Conservation (phyloP, 1,140 invertebrate species). For the Pentalonia nigronervosa region DNA sequence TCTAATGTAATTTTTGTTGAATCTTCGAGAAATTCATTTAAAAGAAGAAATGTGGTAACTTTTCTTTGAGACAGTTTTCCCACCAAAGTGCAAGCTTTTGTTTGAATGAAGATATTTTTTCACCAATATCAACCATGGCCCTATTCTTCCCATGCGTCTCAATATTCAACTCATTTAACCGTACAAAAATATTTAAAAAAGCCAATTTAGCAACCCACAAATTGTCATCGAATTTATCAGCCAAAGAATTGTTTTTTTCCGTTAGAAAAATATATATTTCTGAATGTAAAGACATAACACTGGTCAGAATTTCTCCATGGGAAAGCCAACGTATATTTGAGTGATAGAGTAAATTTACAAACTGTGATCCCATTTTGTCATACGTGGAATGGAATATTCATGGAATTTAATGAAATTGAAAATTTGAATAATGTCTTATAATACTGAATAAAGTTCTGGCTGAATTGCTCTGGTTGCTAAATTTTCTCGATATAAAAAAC, state of each 20-base stretch:
- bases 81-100: not conserved
- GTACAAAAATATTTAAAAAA: not conserved
- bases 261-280: not conserved
- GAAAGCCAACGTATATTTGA: too few species aligned
- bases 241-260: not conserved
- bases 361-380: not conserved
- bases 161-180: not conserved
- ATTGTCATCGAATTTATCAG: not conserved
- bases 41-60: too few species aligned
- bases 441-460: not conserved
- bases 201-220: not conserved
- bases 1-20: too few species aligned
- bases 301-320: not conserved
- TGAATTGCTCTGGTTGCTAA: not conserved
- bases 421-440: not conserved
- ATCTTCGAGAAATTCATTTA: too few species aligned
- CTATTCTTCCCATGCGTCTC: not conserved
- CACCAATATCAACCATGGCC: not conserved
- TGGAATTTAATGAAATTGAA: not conserved
- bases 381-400: not conserved
- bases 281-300: not conserved
- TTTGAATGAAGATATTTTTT: not conserved
- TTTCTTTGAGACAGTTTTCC: too few species aligned
- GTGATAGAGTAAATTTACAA: not conserved
- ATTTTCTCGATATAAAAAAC: not conserved